phyloP scores from a whole-genome alignment of 2,888 invertebrate species.

The Ornithoptera priamus region DNA sequence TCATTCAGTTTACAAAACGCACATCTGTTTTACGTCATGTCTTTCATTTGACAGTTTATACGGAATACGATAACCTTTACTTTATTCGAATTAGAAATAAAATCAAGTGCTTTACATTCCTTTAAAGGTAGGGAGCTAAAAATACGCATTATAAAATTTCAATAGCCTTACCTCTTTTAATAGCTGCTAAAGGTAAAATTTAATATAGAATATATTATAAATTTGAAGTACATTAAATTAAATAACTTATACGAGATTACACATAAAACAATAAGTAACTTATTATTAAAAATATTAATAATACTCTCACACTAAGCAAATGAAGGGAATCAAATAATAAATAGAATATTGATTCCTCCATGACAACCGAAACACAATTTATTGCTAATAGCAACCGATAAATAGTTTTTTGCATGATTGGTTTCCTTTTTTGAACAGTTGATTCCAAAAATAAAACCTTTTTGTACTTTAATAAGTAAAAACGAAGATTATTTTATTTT shows the following conservation, averaged over 20 bases:
- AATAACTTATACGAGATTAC: neutral
- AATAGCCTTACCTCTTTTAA: slow-evolving; percentile 12
- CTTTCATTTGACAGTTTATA: slow-evolving; percentile 8
- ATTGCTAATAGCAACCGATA: slow-evolving; percentile 33
- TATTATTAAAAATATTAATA: slow-evolving; percentile 16
- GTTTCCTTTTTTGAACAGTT: slow-evolving; percentile 5
- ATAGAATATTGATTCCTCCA: slow-evolving; percentile 50
- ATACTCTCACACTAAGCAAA: slow-evolving; percentile 19
- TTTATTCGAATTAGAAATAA: neutral
- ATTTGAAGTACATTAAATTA: neutral
- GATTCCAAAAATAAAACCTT: slow-evolving; percentile 3
- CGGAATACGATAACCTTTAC: neutral
- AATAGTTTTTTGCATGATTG: neutral
- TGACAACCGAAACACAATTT: slow-evolving; percentile 37
- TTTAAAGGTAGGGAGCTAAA: too few species aligned
- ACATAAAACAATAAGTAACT: slow-evolving; percentile 15
- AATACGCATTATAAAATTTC: too few species aligned
- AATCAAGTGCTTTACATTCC: neutral
- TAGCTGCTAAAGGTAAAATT: slow-evolving; percentile 10
- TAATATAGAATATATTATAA: neutral
- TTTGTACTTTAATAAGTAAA: neutral
- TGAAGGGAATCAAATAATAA: slow-evolving; percentile 29
- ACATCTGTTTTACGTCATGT: neutral
- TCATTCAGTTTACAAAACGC: neutral
- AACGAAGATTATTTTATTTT: slow-evolving; percentile 7